These are phyloP conservation scores for Lysandra bellargus DNA, from an alignment of 2,888 invertebrate species.

Conservation along the genomic window DNA sequence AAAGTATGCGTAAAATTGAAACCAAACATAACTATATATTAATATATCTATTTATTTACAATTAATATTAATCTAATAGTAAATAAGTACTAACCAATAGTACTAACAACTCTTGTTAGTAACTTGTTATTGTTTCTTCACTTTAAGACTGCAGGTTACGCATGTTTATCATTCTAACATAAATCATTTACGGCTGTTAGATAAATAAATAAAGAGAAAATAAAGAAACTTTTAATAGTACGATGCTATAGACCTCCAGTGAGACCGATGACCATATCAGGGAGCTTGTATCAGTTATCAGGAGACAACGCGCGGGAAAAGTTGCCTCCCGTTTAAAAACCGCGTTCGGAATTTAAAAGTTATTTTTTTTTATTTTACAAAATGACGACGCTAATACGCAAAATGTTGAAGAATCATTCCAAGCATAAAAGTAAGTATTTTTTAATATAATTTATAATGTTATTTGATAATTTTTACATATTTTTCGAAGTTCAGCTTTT, in stretches of 20 bases:
- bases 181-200: neutral
- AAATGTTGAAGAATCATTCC: slow-evolving; percentile 84
- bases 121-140: neutral
- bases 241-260: slow-evolving; percentile 5
- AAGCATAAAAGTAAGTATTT: slow-evolving; percentile 84
- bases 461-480: too few species aligned
- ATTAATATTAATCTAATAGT: too few species aligned
- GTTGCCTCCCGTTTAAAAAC: slow-evolving; percentile 44
- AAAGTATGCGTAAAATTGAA: too few species aligned
- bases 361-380: slow-evolving; percentile 36
- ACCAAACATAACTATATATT: too few species aligned
- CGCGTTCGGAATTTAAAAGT: slow-evolving; percentile 32
- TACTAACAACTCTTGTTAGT: neutral
- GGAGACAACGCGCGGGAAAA: slow-evolving; percentile 58
- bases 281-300: slow-evolving; percentile 46
- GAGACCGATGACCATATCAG: slow-evolving; percentile 16
- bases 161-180: neutral
- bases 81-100: too few species aligned
- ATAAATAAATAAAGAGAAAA: slow-evolving; percentile 3
- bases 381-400: slow-evolving; percentile 82
- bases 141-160: neutral
- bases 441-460: neutral
- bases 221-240: slow-evolving; percentile 13
- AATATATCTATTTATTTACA: too few species aligned
- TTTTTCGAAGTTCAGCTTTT: too few species aligned